phyloP scores from a whole-genome alignment of 92 coral and sea anemone species.

The Scolanthus callimorphus region DNA sequence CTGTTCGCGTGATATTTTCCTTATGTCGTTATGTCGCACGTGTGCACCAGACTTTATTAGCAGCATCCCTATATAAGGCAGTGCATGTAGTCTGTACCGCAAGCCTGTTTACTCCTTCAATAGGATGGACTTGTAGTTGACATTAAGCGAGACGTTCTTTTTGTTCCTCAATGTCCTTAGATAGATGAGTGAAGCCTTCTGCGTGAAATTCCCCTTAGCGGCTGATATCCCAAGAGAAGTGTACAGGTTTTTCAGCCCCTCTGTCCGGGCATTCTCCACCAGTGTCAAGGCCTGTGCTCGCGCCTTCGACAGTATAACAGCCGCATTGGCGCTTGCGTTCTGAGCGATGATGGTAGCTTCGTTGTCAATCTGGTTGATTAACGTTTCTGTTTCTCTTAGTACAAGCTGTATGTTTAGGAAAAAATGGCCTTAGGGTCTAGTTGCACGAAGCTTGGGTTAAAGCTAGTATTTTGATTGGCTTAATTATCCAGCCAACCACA shows the following conservation, averaged over 20 bases:
- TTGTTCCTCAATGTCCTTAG: constrained; percentile 38
- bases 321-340: constrained; percentile 44
- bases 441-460: too few relatives aligned
- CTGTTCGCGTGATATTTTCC: too few relatives aligned
- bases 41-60: too few relatives aligned
- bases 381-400: constrained; percentile 30
- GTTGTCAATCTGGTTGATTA: constrained; percentile 24
- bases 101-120: too few relatives aligned
- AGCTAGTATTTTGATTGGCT: too few relatives aligned
- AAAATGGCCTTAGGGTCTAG: too few relatives aligned
- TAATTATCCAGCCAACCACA: too few relatives aligned
- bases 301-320: constrained; percentile 13
- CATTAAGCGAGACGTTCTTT: constrained; percentile 19
- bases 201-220: too few relatives aligned
- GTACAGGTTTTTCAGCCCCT: constrained; percentile 34
- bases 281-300: constrained; percentile 33
- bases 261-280: constrained; percentile 37
- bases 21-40: too few relatives aligned
- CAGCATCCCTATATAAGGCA: too few relatives aligned
- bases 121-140: constrained; percentile 42
- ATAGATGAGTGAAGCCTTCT: constrained; percentile 47
- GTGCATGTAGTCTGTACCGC: too few relatives aligned
- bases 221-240: constrained; percentile 31
- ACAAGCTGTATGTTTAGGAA: constrained; percentile 37
- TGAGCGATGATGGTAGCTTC: constrained; percentile 31